phyloP scores from a whole-genome alignment of 2,888 invertebrate species.

The Lycophotia porphyrea region DNA sequence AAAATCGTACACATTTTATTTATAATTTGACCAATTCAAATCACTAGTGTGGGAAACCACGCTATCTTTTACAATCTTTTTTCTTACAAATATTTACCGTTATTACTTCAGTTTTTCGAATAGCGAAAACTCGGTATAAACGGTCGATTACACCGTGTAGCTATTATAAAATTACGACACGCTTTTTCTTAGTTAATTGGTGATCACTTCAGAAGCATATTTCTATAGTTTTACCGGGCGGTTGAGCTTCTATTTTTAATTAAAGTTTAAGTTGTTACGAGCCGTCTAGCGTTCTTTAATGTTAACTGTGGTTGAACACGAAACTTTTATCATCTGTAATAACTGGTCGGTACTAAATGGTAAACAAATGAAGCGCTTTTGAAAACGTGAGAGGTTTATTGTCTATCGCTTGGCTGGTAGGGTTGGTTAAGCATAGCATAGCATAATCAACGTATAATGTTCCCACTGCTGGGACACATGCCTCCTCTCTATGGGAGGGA shows the following conservation, averaged over 20 bases:
- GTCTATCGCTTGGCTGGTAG: slow-evolving; percentile 32
- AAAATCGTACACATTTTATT: slow-evolving; percentile 65
- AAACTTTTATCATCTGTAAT: slow-evolving; percentile 66
- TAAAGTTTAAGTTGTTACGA: slow-evolving; percentile 73
- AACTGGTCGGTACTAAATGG: slow-evolving; percentile 54
- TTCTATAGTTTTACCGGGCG: slow-evolving; percentile 68
- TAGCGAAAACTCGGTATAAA: slow-evolving; percentile 75
- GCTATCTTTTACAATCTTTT: slow-evolving; percentile 67
- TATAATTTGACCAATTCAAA: slow-evolving; percentile 75
- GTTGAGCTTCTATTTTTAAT: slow-evolving; percentile 80
- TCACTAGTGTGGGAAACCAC: slow-evolving; percentile 83
- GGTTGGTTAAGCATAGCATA: too few species aligned
- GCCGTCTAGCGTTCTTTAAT: slow-evolving; percentile 64
- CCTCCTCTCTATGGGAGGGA: too few species aligned
- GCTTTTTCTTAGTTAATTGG: slow-evolving; percentile 84
- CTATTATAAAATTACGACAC: slow-evolving; percentile 77
- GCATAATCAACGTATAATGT: too few species aligned
- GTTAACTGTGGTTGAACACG: slow-evolving; percentile 71
- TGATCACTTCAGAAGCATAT: slow-evolving; percentile 85
- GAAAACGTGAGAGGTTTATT: slow-evolving; percentile 44
- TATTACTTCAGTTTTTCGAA: slow-evolving; percentile 70
- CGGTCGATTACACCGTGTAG: slow-evolving; percentile 67
- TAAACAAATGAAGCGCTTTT: slow-evolving; percentile 65
- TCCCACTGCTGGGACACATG: too few species aligned
- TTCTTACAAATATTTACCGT: slow-evolving; percentile 80